Evolutionary conservation across 2,797 vertebrate species (phyloP).

Genomic region (Naso thynnoides): DNA sequence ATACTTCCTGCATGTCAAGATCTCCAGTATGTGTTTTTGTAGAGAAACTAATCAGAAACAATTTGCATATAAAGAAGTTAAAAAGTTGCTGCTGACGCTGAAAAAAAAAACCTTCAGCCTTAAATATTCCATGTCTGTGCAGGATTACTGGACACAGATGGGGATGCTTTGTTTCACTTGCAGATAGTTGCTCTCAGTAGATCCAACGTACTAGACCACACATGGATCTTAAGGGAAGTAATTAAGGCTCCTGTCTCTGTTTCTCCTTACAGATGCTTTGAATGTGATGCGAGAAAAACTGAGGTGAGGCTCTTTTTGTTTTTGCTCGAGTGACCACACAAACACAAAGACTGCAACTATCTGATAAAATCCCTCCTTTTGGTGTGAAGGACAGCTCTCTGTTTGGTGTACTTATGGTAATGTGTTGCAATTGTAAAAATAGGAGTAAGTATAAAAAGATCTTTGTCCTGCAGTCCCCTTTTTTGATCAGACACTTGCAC

Average conservation of each 20-base stretch:
- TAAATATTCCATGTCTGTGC: not conserved
- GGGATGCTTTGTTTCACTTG: not conserved
- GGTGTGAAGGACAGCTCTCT: not conserved
- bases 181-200: too few species aligned
- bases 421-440: not conserved
- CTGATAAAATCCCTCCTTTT: not conserved
- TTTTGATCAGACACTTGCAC: not conserved
- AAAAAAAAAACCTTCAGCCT: not conserved
- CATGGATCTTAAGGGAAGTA: not conserved
- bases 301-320: not conserved
- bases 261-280: conserved; percentile 4
- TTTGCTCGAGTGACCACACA: not conserved
- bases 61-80: not conserved
- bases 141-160: not conserved
- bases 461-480: conserved; percentile 29
- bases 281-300: not conserved
- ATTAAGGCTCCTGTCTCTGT: conserved; percentile 8
- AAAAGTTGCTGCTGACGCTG: not conserved
- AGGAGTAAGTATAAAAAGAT: conserved; percentile 18
- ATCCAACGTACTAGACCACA: too few species aligned
- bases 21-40: not conserved
- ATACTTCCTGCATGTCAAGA: not conserved
- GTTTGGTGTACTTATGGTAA: not conserved
- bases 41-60: not conserved
- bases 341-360: not conserved